A percentile compares a stretch with the other conserved stretches of the same genome.
These are phyloP conservation scores for Fratercula arctica DNA, from an alignment of 2,797 vertebrate genomes.

Conservation along the genomic window DNA sequence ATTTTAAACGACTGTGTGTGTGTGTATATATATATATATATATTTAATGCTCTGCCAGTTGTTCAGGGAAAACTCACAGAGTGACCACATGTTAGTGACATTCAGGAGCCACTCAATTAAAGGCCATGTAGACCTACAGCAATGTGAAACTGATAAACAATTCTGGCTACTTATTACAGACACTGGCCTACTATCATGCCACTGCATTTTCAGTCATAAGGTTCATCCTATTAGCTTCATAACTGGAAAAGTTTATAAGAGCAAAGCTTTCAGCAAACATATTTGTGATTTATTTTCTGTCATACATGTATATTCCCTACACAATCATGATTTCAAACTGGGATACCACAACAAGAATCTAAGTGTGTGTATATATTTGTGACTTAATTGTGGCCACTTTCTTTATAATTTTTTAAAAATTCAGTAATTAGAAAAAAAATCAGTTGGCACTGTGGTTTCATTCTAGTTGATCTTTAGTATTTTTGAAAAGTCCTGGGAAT, in stretches of 20 bases:
- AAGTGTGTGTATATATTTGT: no score
- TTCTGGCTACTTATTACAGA: not conserved
- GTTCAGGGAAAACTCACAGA: not conserved
- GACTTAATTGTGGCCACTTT: not conserved
- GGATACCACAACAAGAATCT: not conserved
- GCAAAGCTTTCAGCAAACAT: not conserved
- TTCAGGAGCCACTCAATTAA: not conserved
- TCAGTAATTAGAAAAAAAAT: not conserved
- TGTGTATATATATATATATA: rapidly evolving
- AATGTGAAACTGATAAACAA: not conserved
- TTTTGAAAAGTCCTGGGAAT: not conserved
- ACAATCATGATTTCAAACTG: not conserved
- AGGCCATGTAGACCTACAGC: not conserved
- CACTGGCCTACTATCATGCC: not conserved
- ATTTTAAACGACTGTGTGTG: not conserved
- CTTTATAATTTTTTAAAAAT: not conserved
- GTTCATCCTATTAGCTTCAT: not conserved
- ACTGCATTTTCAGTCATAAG: not conserved
- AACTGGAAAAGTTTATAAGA: not conserved
- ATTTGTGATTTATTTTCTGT: not conserved
- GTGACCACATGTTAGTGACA: not conserved
- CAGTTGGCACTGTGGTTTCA: not conserved
- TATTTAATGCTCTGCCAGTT: not conserved
- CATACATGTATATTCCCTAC: not conserved
- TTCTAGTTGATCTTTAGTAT: not conserved